These are phyloP conservation scores for Nephrotoma flavescens DNA, from an alignment of 2,888 invertebrate genomes.

Conservation along the genomic window DNA sequence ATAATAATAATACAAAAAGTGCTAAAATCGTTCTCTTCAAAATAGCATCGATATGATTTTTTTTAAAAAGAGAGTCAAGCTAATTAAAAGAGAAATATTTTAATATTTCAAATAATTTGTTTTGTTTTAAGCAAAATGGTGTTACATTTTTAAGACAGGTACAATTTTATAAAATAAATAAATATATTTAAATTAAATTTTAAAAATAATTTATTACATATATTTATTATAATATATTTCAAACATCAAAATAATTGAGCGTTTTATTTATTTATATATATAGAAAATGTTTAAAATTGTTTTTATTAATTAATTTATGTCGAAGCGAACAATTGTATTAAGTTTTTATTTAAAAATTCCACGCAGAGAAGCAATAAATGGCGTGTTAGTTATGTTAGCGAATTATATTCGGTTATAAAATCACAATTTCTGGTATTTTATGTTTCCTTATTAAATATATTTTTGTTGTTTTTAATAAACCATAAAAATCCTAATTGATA, in stretches of 20 bases:
- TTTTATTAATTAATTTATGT: not conserved
- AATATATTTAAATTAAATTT: not conserved
- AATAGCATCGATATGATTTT: not conserved
- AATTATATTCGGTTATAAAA: not conserved
- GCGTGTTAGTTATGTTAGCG: not conserved
- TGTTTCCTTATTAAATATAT: not conserved
- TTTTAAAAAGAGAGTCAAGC: not conserved
- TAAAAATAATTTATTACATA: not conserved
- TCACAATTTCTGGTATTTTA: not conserved
- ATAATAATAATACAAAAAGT: not conserved
- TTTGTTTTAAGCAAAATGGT: not conserved
- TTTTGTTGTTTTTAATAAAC: not conserved
- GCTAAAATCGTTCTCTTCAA: not conserved
- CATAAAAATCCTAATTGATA: not conserved
- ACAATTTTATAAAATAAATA: not conserved
- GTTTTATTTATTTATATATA: not conserved
- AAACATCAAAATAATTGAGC: not conserved
- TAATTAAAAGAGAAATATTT: not conserved
- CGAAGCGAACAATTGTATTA: not conserved
- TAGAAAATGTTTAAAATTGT: not conserved
- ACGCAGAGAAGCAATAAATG: not conserved
- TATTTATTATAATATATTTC: not conserved
- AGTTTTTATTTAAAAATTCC: not conserved
- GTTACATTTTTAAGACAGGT: not conserved
- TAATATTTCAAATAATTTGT: not conserved